Evolutionary conservation across 2,888 invertebrate genomes (phyloP), one percentile per base, ranked within the genome.

Genomic region (Drosophila paracracens): DNA sequence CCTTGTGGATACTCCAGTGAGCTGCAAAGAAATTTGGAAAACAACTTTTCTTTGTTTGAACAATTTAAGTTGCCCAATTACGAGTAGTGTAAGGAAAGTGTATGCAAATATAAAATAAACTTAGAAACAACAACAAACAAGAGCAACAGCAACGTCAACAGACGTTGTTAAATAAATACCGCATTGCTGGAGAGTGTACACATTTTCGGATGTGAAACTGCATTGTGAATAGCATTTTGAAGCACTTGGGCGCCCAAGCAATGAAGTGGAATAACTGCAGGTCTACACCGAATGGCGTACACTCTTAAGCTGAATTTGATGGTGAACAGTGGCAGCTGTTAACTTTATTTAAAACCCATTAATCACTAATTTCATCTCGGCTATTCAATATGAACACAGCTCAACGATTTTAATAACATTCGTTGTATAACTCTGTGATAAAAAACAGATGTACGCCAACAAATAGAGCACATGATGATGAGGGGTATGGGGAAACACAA

Each of bases 1-100:
- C 31, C 18, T 4, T 18, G 33, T 13, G 16, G n/a, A 33, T 16
- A 27, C 18, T 36, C 54, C 11, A 27, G 21, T n/a, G 18, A 35
- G 21, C 27, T 38, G 57, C 59, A 43, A 46, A n/a, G 51, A 76
- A 76, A 70, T 63, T 38, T 62, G 40, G 50, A 38, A 50, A 18
- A 51, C 46, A 75, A 75, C 66, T 75, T 71, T 64, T 70, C 63
- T 33, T n/a, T 38, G 7, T 13, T 62, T 25, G 25, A 75, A 68
- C 67, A 76, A 70, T 74, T 74, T 80, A 72, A 83, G 83, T 78
- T 83, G 68, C 75, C 83, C 81, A 77, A 82, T 83, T 82, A 82
- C 75, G 69, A 46, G 50, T 18, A 52, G 50, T 58, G 52, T 46
- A 63, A 7, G 68, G 43, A 67, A 63, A 82, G 51, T 70, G 66